Evolutionary conservation across 2,797 vertebrate species (phyloP).

Genomic region (Galago senegalensis): DNA sequence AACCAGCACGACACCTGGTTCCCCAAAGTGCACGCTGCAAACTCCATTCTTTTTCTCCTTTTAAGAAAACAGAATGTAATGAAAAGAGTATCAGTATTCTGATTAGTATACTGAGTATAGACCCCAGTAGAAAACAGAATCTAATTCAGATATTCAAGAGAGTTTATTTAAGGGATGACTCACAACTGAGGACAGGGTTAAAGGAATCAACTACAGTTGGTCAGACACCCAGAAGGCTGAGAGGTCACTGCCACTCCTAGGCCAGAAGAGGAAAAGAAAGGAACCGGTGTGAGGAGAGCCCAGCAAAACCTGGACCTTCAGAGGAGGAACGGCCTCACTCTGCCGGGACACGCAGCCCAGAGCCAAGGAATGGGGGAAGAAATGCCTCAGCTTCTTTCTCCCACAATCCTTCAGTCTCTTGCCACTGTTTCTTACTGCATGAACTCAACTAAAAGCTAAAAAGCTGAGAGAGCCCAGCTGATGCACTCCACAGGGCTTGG

Average conservation of each 20-base stretch:
- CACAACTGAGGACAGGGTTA: not conserved
- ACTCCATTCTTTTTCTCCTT: not conserved
- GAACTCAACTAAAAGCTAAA: not conserved
- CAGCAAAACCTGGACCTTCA: not conserved
- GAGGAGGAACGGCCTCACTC: not conserved
- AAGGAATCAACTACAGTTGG: not conserved
- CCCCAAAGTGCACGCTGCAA: not conserved
- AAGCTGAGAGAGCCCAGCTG: too few species aligned
- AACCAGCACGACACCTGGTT: not conserved
- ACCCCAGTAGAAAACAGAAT: constrained; percentile 10
- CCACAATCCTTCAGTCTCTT: not conserved
- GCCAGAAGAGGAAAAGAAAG: not conserved
- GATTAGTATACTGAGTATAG: not conserved
- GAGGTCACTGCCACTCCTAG: not conserved
- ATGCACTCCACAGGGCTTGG: not conserved
- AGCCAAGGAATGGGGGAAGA: not conserved
- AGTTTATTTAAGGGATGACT: not conserved
- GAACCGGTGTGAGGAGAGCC: not conserved
- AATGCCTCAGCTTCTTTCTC: not conserved
- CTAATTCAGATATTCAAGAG: not conserved
- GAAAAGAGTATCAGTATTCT: not conserved
- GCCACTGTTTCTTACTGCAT: not conserved
- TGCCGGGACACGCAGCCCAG: not conserved
- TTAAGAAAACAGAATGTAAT: not conserved
- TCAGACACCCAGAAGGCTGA: not conserved